phyloP scores from a whole-genome alignment of 2,113 vertebrate genomes.

The Stigmatopora argus region DNA sequence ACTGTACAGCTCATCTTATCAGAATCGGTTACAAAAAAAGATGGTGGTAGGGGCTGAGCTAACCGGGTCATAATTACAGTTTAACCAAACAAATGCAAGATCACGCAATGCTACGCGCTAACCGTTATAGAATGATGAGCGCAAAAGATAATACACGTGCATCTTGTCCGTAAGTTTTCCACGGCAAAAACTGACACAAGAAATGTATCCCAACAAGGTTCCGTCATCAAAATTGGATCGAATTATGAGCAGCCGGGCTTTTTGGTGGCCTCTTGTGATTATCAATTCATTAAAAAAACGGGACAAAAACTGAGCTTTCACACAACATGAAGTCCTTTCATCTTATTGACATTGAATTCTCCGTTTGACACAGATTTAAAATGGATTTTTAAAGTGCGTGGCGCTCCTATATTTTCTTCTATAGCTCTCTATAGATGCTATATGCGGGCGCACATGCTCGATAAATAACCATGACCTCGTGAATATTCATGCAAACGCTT shows the following conservation, averaged over 20 bases:
- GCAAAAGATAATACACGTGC: conserved; percentile 48
- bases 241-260: not conserved
- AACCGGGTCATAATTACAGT: not conserved
- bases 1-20: conserved; percentile 15
- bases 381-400: conserved; percentile 21
- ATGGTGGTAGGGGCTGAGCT: not conserved
- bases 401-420: conserved; percentile 21
- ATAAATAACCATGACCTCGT: conserved; percentile 36
- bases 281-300: conserved; percentile 49
- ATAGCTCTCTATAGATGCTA: not conserved
- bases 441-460: conserved; percentile 12
- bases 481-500: conserved; percentile 32
- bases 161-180: conserved; percentile 21
- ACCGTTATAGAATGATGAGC: conserved; percentile 62
- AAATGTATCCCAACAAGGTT: conserved; percentile 19
- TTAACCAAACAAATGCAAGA: conserved; percentile 21
- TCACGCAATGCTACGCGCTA: conserved; percentile 29
- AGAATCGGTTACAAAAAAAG: conserved; percentile 6
- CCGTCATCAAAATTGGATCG: conserved; percentile 35
- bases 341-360: conserved; percentile 45
- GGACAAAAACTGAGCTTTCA: conserved; percentile 26
- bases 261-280: conserved; percentile 31
- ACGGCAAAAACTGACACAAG: conserved; percentile 9
- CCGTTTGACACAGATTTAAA: not conserved
- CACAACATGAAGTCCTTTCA: conserved; percentile 44